phyloP scores from a whole-genome alignment of 2,888 invertebrate species.

The Hoplodrina ambigua region DNA sequence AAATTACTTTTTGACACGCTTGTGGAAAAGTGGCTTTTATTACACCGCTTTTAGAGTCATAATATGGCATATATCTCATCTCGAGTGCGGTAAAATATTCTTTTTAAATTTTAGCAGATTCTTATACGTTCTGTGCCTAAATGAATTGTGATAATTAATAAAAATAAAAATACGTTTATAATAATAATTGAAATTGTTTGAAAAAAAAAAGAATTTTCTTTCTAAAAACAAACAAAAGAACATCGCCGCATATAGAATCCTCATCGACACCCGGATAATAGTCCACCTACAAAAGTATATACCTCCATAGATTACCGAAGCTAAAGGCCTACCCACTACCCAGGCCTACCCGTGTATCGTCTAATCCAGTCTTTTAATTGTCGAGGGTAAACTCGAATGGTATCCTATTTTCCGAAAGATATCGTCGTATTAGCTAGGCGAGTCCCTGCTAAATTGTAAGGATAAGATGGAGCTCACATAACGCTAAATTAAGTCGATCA shows the following conservation, averaged over 20 bases:
- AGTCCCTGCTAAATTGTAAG: conserved; percentile 52
- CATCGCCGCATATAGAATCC: not conserved
- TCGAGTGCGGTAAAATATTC: too few species aligned
- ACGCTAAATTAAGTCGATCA: conserved; percentile 34
- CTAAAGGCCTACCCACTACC: conserved; percentile 12
- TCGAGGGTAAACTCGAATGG: conserved; percentile 54
- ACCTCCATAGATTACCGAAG: conserved; percentile 1
- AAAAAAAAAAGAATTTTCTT: not conserved
- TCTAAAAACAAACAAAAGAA: not conserved
- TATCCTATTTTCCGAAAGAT: conserved; percentile 65
- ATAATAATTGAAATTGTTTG: not conserved
- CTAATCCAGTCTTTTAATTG: conserved; percentile 65
- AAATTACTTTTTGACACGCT: too few species aligned
- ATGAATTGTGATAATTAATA: too few species aligned
- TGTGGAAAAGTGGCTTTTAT: too few species aligned
- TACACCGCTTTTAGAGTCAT: too few species aligned
- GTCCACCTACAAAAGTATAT: not conserved
- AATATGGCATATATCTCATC: too few species aligned
- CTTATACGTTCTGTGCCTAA: too few species aligned
- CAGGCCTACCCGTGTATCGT: conserved; percentile 36
- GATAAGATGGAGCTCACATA: conserved; percentile 52
- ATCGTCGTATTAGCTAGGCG: conserved; percentile 62
- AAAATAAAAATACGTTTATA: too few species aligned
- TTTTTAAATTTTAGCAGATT: too few species aligned
- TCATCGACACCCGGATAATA: not conserved